Percentiles rank a stretch among this genome's conserved stretches.
phyloP scores from a whole-genome alignment of 2,797 vertebrate species.

The Rhinoraja longicauda region DNA sequence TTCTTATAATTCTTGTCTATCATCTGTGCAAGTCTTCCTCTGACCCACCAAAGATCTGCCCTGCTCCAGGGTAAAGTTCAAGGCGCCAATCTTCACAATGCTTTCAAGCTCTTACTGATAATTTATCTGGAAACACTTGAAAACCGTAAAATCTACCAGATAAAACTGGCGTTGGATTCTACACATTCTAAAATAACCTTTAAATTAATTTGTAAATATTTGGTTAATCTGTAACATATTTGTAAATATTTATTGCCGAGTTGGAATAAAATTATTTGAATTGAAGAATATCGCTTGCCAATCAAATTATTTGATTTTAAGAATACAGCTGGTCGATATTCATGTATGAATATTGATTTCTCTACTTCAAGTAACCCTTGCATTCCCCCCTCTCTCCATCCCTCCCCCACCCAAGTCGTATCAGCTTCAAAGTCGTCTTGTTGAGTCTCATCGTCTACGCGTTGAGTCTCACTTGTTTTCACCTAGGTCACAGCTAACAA shows the following conservation, averaged over 20 bases:
- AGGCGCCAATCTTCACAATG: neutral
- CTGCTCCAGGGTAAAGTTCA: neutral
- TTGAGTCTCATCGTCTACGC: too few relatives aligned
- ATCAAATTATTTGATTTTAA: constrained; percentile 2
- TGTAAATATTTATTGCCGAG: constrained; percentile 35
- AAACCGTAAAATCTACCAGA: constrained; percentile 61
- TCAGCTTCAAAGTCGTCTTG: too few relatives aligned
- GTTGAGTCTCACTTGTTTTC: too few relatives aligned
- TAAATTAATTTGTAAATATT: constrained; percentile 33
- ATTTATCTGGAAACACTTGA: constrained; percentile 72
- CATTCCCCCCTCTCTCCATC: too few relatives aligned
- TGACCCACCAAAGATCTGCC: neutral
- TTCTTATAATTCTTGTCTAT: too few relatives aligned
- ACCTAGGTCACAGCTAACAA: too few relatives aligned
- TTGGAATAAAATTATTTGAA: constrained; percentile 20
- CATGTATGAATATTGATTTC: neutral
- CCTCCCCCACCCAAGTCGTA: too few relatives aligned
- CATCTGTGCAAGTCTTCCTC: neutral
- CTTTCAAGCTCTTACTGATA: constrained; percentile 48
- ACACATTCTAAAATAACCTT: constrained; percentile 49
- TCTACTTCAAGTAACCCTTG: too few relatives aligned
- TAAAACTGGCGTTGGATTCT: constrained; percentile 59
- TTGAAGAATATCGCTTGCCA: neutral
- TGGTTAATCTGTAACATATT: neutral
- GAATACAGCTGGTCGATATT: neutral